Percentiles rank a stretch among this genome's conserved stretches.
Conservation (phyloP, 64 coral and sea anemone genomes). For the Actinia equina region DNA sequence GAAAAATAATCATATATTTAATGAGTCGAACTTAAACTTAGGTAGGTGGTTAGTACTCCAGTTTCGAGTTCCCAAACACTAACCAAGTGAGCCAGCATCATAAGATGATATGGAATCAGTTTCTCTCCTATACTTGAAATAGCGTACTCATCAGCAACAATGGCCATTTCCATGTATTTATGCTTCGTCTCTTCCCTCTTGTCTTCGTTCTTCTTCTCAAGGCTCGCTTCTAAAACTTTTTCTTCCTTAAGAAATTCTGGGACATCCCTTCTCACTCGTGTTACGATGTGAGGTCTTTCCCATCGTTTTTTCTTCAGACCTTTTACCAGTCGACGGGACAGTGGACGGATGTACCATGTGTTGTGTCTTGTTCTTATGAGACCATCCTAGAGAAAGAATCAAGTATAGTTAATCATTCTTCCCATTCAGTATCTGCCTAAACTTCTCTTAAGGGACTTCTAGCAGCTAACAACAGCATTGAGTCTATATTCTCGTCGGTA, state of each 20-base stretch:
- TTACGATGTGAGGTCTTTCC: not conserved
- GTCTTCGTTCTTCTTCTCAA: not conserved
- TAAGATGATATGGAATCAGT: conserved; percentile 1
- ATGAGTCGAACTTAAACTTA: not conserved
- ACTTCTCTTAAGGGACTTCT: no score
- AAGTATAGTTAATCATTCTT: no score
- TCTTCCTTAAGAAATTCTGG: not conserved
- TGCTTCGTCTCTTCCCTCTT: not conserved
- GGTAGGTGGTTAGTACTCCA: not conserved
- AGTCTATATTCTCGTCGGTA: no score
- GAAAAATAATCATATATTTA: not conserved
- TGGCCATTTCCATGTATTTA: conserved; percentile 55
- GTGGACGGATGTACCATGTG: conserved; percentile 27
- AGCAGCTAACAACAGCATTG: no score
- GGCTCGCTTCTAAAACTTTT: not conserved
- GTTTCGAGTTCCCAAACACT: not conserved
- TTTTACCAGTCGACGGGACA: not conserved
- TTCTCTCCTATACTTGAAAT: conserved; percentile 36
- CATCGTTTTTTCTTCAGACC: conserved; percentile 4
- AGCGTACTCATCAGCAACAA: conserved; percentile 44
- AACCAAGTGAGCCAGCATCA: conserved; percentile 37
- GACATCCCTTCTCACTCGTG: not conserved
- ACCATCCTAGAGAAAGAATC: not conserved
- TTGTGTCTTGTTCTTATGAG: conserved; percentile 8
- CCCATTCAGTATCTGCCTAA: no score